Conservation (phyloP, 2,113 vertebrate genomes). For the Neodon shergylaensis region DNA sequence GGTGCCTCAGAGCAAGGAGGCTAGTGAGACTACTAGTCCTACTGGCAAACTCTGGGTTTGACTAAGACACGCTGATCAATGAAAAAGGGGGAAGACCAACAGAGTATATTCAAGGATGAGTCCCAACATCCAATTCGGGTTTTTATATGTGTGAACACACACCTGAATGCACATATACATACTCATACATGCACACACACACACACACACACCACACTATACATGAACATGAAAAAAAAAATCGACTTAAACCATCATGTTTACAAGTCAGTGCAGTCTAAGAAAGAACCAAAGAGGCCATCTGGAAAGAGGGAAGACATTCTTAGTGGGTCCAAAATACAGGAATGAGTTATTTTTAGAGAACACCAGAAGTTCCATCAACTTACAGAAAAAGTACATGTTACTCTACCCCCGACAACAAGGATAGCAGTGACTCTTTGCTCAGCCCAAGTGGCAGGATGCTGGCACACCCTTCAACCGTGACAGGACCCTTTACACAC, state of each 20-base stretch:
- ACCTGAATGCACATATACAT: background rate
- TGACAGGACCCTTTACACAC: background rate
- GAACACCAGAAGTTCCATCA: background rate
- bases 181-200: background rate
- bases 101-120: background rate
- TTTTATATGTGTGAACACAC: background rate
- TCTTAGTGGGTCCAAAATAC: background rate
- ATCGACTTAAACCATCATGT: background rate
- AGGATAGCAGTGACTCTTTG: background rate
- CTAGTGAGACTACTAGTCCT: background rate
- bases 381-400: too few species aligned
- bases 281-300: background rate
- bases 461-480: background rate
- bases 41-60: background rate
- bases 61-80: background rate
- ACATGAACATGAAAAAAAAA: background rate
- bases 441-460: background rate
- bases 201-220: background rate
- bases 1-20: too few species aligned
- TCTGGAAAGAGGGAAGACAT: background rate
- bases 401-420: background rate
- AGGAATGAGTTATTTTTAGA: slow-evolving; percentile 10
- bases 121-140: background rate
- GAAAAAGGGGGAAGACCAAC: background rate
- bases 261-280: background rate